Conservation (phyloP, 2,888 invertebrate species). For the Athripsodes cinereus region DNA sequence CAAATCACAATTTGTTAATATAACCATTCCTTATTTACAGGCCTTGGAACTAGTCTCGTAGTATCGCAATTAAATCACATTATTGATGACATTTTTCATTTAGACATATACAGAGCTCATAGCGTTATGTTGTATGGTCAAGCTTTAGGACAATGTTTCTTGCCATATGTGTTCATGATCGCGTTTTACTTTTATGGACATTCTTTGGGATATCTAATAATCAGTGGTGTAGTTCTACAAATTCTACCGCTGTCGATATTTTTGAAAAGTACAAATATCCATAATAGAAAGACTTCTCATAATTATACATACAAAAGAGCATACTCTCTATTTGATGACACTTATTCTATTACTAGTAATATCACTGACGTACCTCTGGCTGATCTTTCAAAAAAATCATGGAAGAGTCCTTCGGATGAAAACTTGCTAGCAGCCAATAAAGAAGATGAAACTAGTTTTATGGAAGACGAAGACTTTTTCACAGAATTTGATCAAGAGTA, state of each 20-base stretch:
- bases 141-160: slow-evolving; percentile 43
- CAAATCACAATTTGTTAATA: neutral
- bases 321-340: slow-evolving; percentile 40
- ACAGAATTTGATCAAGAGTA: slow-evolving; percentile 26
- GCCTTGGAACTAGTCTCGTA: slow-evolving; percentile 44
- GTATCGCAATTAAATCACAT: slow-evolving; percentile 47
- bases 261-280: slow-evolving; percentile 37
- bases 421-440: slow-evolving; percentile 35
- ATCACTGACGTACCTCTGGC: slow-evolving; percentile 42
- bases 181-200: slow-evolving; percentile 42
- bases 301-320: slow-evolving; percentile 26
- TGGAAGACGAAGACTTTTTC: slow-evolving; percentile 13
- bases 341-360: slow-evolving; percentile 25
- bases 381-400: slow-evolving; percentile 37
- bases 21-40: slow-evolving; percentile 33
- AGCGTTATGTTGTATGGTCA: slow-evolving; percentile 42
- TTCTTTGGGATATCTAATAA: slow-evolving; percentile 37
- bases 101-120: slow-evolving; percentile 39
- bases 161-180: slow-evolving; percentile 43
- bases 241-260: slow-evolving; percentile 41
- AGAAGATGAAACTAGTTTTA: slow-evolving; percentile 26
- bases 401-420: slow-evolving; percentile 45
- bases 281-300: neutral
- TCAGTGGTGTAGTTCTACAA: slow-evolving; percentile 43
- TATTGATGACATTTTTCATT: slow-evolving; percentile 44